Evolutionary conservation across 2,888 invertebrate genomes (phyloP).

Genomic region (Hydrotaea cyrtoneurina): DNA sequence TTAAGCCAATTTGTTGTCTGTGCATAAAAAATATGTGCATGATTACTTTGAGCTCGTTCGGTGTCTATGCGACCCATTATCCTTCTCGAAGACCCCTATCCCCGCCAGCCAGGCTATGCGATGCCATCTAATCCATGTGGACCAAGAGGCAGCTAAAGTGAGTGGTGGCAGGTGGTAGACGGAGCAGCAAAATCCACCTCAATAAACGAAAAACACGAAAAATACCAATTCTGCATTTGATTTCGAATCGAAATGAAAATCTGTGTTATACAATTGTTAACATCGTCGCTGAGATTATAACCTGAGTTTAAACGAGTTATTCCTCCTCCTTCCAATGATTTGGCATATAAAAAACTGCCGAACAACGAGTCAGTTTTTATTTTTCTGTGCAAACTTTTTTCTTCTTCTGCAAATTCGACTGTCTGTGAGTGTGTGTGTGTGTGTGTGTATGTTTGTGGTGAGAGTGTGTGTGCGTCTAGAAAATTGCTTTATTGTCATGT

Average conservation of each 20-base stretch:
- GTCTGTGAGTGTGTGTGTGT: not conserved
- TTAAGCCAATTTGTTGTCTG: slow-evolving; percentile 64
- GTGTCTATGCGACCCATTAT: not conserved
- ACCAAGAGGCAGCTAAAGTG: not conserved
- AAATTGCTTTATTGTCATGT: slow-evolving; percentile 65
- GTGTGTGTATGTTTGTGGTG: not conserved
- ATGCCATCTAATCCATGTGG: not conserved
- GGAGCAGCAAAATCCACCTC: not conserved
- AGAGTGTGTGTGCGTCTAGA: slow-evolving; percentile 48
- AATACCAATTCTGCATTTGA: slow-evolving; percentile 53
- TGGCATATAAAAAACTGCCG: not conserved
- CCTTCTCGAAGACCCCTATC: not conserved
- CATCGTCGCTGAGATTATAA: slow-evolving; percentile 25
- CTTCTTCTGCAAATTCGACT: not conserved
- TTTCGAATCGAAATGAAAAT: slow-evolving; percentile 66
- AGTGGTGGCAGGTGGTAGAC: not conserved
- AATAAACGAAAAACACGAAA: not conserved
- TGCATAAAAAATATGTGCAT: slow-evolving; percentile 47
- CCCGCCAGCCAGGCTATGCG: not conserved
- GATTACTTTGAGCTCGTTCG: slow-evolving; percentile 52
- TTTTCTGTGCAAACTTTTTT: not conserved
- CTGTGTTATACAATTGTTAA: slow-evolving; percentile 53
- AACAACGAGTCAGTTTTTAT: no score
- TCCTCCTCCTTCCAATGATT: not conserved
- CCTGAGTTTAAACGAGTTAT: slow-evolving; percentile 30